A percentile compares a stretch with the other conserved stretches of the same genome.
phyloP scores from a whole-genome alignment of 2,797 vertebrate genomes.

The Babyrousa celebensis region DNA sequence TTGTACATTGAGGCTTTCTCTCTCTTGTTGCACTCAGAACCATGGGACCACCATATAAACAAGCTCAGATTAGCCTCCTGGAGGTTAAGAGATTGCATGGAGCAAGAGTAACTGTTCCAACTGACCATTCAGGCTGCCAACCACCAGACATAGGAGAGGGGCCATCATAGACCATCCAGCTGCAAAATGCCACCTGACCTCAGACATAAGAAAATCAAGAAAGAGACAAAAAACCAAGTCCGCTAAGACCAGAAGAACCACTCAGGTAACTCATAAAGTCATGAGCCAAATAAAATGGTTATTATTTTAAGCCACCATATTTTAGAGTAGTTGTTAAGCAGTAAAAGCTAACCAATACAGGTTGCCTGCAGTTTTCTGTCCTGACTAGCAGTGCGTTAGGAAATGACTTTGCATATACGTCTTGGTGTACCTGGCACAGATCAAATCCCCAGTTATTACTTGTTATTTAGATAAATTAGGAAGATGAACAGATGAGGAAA shows the following conservation, averaged over 20 bases:
- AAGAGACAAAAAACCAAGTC: background rate
- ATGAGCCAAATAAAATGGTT: background rate
- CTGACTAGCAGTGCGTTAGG: background rate
- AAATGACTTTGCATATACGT: background rate
- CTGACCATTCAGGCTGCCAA: background rate
- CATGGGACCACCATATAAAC: background rate
- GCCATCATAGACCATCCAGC: background rate
- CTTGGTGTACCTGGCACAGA: background rate
- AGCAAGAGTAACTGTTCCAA: background rate
- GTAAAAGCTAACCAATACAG: background rate
- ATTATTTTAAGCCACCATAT: background rate
- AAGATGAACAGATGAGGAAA: constrained; percentile 25
- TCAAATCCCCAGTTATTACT: background rate
- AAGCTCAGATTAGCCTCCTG: background rate
- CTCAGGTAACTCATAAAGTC: background rate
- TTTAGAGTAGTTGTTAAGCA: background rate
- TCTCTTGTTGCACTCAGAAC: background rate
- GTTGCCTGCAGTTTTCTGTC: background rate
- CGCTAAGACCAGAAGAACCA: background rate
- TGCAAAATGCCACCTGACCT: background rate
- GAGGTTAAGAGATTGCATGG: background rate
- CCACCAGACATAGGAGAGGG: background rate
- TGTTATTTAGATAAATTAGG: background rate
- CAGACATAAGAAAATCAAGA: background rate
- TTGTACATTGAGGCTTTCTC: background rate